Evolutionary conservation across 2,888 invertebrate genomes (phyloP).

Genomic region (Campoplex capitator): DNA sequence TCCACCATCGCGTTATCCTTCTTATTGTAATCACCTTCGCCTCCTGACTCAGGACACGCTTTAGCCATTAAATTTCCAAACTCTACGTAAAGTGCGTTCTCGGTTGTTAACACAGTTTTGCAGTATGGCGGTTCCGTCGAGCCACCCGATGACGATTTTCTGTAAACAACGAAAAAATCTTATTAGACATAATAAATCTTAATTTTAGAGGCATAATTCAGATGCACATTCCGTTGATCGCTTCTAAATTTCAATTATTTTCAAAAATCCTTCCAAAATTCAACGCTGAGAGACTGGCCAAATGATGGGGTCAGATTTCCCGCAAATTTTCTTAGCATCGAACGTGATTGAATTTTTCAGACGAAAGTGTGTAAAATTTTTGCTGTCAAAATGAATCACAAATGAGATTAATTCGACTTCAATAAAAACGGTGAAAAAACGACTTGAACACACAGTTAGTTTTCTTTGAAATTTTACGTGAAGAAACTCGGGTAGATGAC

Average conservation of each 20-base stretch:
- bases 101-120: constrained; percentile 53
- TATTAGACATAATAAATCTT: background rate
- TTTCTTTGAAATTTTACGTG: constrained; percentile 1
- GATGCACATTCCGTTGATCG: background rate
- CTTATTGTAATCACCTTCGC: constrained; percentile 40
- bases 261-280: too few relatives aligned
- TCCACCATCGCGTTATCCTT: constrained; percentile 60
- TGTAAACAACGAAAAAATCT: background rate
- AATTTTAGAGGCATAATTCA: background rate
- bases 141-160: constrained; percentile 65
- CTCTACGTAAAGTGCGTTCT: constrained; percentile 61
- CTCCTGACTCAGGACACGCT: constrained; percentile 24
- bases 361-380: background rate
- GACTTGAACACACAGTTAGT: background rate
- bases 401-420: too few relatives aligned
- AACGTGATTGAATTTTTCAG: background rate
- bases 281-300: background rate
- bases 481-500: background rate
- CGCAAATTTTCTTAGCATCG: background rate
- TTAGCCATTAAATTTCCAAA: constrained; percentile 34
- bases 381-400: too few relatives aligned
- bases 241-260: background rate
- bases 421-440: too few relatives aligned
- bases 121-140: constrained; percentile 63
- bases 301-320: background rate